These are phyloP conservation scores for Thyatira batis DNA, from an alignment of 2,888 invertebrate species.

Conservation along the genomic window DNA sequence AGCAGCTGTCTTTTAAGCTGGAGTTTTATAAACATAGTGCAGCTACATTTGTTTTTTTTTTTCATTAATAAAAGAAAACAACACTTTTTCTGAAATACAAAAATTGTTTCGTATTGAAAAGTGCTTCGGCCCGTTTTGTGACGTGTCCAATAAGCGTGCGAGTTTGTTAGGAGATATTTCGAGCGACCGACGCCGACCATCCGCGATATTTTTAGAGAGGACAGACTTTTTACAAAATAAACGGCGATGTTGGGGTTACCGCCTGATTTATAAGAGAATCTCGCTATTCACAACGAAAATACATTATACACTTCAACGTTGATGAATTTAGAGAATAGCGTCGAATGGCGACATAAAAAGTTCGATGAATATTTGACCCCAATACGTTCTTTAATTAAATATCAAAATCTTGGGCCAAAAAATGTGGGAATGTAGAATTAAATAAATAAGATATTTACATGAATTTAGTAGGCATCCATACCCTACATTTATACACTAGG, in stretches of 20 bases:
- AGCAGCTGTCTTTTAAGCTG: not conserved
- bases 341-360: not conserved
- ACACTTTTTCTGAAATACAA: slow-evolving; percentile 15
- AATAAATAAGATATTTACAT: slow-evolving; percentile 4
- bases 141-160: slow-evolving; percentile 53
- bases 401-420: not conserved
- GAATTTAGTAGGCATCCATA: no score
- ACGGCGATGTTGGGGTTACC: slow-evolving; percentile 63
- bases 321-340: not conserved
- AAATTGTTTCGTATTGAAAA: slow-evolving; percentile 22
- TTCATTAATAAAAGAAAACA: slow-evolving; percentile 6
- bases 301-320: slow-evolving; percentile 3
- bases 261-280: slow-evolving; percentile 61
- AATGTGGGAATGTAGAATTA: not conserved
- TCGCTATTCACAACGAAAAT: slow-evolving; percentile 16
- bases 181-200: slow-evolving; percentile 64
- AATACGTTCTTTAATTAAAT: not conserved
- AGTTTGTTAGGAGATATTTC: slow-evolving; percentile 63
- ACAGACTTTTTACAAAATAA: slow-evolving; percentile 79
- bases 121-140: slow-evolving; percentile 37
- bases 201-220: slow-evolving; percentile 75
- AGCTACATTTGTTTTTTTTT: no score
- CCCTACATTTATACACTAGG: no score
- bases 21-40: no score
- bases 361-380: not conserved